Evolutionary conservation across 37 sponge, comb jelly and placozoan species (phyloP), one percentile per base, ranked within the genome.

Genomic region (Beroe forskalii): DNA sequence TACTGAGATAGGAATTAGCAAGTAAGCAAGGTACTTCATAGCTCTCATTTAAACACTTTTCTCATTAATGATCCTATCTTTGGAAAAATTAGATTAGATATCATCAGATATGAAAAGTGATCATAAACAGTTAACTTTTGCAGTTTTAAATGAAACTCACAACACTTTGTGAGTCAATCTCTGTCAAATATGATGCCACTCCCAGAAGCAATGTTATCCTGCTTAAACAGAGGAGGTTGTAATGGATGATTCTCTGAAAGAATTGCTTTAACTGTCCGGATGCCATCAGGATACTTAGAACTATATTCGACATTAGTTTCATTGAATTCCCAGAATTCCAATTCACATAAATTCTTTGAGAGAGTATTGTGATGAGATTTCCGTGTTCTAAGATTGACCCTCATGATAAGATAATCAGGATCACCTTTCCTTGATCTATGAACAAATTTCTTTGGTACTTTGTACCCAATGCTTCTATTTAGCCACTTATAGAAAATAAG

Each of bases 321-420:
- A 69, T 69, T 69, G 32, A 36, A 69, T 9, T 69, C 39, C 72
- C 72, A 69, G 17, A 69, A 69, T 33, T 69, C 72, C 12, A 27
- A 69, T 69, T 69, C 72, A 69, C 72, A 69, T 2, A 69, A 37
- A 19, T 32, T 69, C 38, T 69, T 28, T 27, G 72, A 37, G 33
- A 69, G n/a, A n/a, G n/a, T n/a, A n/a, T n/a, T n/a, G n/a, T n/a
- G n/a, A n/a, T n/a, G n/a, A n/a, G n/a, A n/a, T n/a, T n/a, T n/a
- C n/a, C n/a, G n/a, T 2, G 32, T 37, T 37, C 19, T 69, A 35
- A 69, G 72, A 17, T 32, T 69, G 17, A 69, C 72, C 32, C 32
- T 69, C 72, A 69, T 69, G 39, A 69, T 69, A 4, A 69, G 19
- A 69, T 69, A 33, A 33, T 69, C 72, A 35, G 72, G 19, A 33